Evolutionary conservation across 2,113 vertebrate species (phyloP).

Genomic region (Acanthisitta chloris): DNA sequence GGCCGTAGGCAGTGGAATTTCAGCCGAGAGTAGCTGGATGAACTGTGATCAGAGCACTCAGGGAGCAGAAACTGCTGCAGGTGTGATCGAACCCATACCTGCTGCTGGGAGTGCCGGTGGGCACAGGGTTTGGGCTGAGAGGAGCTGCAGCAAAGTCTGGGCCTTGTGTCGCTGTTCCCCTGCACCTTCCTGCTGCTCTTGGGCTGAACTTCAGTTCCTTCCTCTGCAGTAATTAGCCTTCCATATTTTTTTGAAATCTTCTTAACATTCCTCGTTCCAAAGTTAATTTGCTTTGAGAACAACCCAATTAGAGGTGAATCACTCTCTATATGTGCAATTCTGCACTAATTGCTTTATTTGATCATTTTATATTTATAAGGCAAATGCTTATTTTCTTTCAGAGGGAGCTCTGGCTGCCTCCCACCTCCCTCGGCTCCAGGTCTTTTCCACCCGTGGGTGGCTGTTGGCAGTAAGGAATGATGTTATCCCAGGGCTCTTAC

Average conservation of each 20-base stretch:
- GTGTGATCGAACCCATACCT: background rate
- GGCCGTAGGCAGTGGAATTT: background rate
- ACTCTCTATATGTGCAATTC: slow-evolving; percentile 3
- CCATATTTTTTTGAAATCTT: background rate
- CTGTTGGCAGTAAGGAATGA: background rate
- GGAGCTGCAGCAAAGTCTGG: too few species aligned
- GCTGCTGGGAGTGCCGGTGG: too few species aligned
- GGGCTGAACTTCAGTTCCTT: background rate
- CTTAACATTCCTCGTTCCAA: slow-evolving; percentile 23
- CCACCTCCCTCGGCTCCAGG: background rate
- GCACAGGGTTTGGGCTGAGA: too few species aligned
- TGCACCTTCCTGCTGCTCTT: background rate
- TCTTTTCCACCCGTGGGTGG: background rate
- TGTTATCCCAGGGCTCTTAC: too few species aligned
- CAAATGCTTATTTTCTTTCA: slow-evolving; percentile 30
- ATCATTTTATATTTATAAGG: slow-evolving; percentile 42
- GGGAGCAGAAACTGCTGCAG: background rate
- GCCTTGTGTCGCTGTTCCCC: fast-evolving
- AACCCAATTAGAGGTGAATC: slow-evolving; percentile 45
- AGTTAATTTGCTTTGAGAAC: slow-evolving; percentile 49
- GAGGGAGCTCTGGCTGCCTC: background rate
- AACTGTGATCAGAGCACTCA: background rate
- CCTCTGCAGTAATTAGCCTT: background rate
- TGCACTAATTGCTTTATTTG: slow-evolving; percentile 33
- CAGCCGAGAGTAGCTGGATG: background rate